Evolutionary conservation across 1,140 invertebrate genomes (phyloP).

Genomic region (Drosophila nasuta): DNA sequence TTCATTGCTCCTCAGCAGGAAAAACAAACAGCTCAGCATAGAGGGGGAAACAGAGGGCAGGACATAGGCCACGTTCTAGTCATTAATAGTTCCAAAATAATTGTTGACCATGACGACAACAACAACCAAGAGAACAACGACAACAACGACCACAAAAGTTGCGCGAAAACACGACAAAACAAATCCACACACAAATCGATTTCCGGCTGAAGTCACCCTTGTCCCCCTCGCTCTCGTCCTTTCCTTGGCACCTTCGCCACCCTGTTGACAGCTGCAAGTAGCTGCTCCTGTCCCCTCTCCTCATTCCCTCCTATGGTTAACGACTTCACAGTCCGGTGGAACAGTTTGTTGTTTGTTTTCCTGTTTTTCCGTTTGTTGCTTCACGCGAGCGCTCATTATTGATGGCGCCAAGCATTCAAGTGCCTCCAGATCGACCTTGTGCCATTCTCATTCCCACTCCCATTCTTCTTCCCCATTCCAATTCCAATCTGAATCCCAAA

Average conservation of each 20-base stretch:
- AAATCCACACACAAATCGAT: conserved; percentile 82
- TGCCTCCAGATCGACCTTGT: conserved; percentile 72
- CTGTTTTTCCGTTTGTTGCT: conserved; percentile 68
- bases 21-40: conserved; percentile 59
- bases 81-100: conserved; percentile 81
- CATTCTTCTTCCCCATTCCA: neutral
- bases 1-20: conserved; percentile 70
- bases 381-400: conserved; percentile 73
- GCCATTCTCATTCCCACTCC: conserved; percentile 12
- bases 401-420: conserved; percentile 58
- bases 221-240: neutral
- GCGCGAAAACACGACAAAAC: conserved; percentile 66
- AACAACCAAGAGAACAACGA: no score
- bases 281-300: conserved; percentile 23
- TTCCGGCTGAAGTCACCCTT: conserved; percentile 58
- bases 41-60: conserved; percentile 3
- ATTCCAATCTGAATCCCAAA: conserved; percentile 2
- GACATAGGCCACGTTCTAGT: conserved; percentile 53
- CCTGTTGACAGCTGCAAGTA: conserved; percentile 75
- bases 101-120: conserved; percentile 69
- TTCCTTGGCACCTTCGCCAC: conserved; percentile 20
- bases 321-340: conserved; percentile 46
- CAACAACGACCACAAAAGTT: conserved; percentile 52
- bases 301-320: conserved; percentile 21
- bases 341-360: conserved; percentile 68